Evolutionary conservation across 2,797 vertebrate genomes (phyloP).

Genomic region (Spinus olivaceus): DNA sequence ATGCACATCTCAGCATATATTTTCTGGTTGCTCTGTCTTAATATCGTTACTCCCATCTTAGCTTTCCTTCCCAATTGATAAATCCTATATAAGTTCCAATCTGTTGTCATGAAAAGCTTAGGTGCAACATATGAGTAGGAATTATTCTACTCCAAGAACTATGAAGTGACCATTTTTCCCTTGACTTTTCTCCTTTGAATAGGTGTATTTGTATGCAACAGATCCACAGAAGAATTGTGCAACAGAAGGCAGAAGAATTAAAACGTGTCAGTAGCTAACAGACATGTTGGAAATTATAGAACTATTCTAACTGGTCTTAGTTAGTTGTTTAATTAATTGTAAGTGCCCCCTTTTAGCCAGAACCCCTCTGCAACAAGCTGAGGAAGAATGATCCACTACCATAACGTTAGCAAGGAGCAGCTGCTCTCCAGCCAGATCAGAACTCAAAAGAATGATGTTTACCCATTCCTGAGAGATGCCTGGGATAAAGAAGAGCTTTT

Average conservation of each 20-base stretch:
- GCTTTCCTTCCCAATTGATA: neutral
- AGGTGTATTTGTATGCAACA: neutral
- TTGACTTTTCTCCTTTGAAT: neutral
- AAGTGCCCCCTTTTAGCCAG: neutral
- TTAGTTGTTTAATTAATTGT: neutral
- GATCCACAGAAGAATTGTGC: neutral
- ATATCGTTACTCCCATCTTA: neutral
- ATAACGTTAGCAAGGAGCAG: fast-evolving
- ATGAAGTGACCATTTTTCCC: neutral
- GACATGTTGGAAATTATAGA: neutral
- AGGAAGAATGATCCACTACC: neutral
- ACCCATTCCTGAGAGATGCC: neutral
- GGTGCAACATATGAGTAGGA: neutral
- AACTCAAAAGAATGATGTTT: neutral
- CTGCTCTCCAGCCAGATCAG: neutral
- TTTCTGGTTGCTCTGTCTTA: neutral
- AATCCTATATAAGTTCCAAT: neutral
- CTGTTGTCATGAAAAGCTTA: neutral
- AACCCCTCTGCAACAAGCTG: neutral
- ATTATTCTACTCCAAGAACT: neutral
- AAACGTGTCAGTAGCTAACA: neutral
- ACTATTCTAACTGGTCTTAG: neutral
- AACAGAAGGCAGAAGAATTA: neutral
- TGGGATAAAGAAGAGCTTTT: neutral
- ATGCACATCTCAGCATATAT: fast-evolving